phyloP scores from a whole-genome alignment of 2,113 vertebrate species.

The Triplophysa siluroides region DNA sequence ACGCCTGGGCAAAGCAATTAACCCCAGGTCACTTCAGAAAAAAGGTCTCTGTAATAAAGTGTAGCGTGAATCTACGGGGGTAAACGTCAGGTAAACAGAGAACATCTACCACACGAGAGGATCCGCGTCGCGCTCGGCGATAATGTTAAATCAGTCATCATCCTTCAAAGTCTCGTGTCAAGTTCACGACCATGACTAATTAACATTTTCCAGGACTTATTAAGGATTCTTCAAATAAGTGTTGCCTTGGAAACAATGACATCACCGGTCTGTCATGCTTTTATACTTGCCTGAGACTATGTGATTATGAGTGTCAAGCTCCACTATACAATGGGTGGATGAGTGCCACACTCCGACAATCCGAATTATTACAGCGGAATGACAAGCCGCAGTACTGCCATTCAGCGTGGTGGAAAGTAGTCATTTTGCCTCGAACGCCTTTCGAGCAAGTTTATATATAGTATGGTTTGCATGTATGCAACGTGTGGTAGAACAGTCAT shows the following conservation, averaged over 20 bases:
- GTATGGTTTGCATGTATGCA: conserved; percentile 64
- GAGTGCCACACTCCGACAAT: conserved; percentile 63
- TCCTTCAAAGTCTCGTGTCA: conserved; percentile 25
- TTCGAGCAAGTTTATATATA: conserved; percentile 68
- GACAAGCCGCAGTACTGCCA: conserved; percentile 77
- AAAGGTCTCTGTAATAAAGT: background rate
- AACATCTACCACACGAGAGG: conserved; percentile 10
- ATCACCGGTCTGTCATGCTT: conserved; percentile 40
- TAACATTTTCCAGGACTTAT: conserved; percentile 51
- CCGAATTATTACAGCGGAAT: conserved; percentile 72
- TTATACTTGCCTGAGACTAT: conserved; percentile 43
- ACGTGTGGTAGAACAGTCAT: conserved; percentile 74
- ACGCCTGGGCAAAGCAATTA: background rate
- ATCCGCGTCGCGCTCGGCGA: background rate
- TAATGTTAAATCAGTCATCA: conserved; percentile 34
- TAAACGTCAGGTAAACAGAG: conserved; percentile 8
- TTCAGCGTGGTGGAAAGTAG: conserved; percentile 76
- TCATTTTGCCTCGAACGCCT: conserved; percentile 76
- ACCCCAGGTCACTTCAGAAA: background rate
- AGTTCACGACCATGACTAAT: conserved; percentile 41
- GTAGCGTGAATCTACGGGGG: conserved; percentile 1
- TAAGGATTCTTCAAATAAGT: conserved; percentile 41
- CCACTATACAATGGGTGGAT: conserved; percentile 57
- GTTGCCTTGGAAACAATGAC: conserved; percentile 55
- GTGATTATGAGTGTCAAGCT: conserved; percentile 59